Base-by-base conservation (phyloP, 1,140 invertebrate species). In the Nasonia longicornis region DNA sequence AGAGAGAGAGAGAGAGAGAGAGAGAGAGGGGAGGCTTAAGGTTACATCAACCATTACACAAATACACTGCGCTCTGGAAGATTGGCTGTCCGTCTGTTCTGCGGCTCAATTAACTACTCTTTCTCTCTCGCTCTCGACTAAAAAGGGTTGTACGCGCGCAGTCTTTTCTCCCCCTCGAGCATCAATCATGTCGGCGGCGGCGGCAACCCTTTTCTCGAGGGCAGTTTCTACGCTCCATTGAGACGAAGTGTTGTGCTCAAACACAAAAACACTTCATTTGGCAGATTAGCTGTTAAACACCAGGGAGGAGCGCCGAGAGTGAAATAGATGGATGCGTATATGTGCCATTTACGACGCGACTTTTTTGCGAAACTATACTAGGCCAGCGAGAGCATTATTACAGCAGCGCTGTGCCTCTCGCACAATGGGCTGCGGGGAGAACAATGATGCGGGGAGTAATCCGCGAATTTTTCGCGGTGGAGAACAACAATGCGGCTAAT, bases 191-290 rank as follows among this genome's bases (percentile, higher is more conserved):
- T 89, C 87, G 86, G 86, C 72, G 2, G 48, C 48, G 20, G n/a
- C 22, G 85, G 85, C 86, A 89, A 90, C 89, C 89, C 89, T 89
- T 89, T 90, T 90, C 87, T 87, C 85, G 85, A 90, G 89, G 89
- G 88, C 87, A 88, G 89, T 89, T 90, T 88, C 87, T 85, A 1
- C 80, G 70, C 80, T 52, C 67, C 64, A 90, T 90, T 90, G 86
- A 89, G 87, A 87, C 87, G 84, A 89, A 90, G 90, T 91, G 89
- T 90, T 90, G 90, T 91, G 90, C 87, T 90, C 89, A 89, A 90
- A 90, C 86, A 90, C 89, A 91, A 90, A 91, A 91, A 91, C 89
- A 91, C 90, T 91, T 90, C 90, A 90, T 91, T 91, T 90, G 90
- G 87, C 86, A 88, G 89, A 90, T 91, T 91, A 91, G 89, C 89